Conservation (phyloP, 2,797 vertebrate genomes). For the Dryobates pubescens region DNA sequence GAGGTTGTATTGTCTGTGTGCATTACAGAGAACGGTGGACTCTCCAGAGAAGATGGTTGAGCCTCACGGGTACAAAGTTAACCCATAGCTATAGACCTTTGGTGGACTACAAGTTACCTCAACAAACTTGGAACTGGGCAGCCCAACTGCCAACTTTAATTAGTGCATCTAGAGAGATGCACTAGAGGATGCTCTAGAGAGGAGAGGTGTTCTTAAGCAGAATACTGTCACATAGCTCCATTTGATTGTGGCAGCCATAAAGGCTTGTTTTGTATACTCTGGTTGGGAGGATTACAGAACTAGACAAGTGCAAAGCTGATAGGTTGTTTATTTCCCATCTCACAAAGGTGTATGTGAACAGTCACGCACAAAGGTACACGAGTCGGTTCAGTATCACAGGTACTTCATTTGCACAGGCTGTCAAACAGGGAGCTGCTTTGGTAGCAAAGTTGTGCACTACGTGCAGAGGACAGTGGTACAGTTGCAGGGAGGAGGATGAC, state of each 20-base stretch:
- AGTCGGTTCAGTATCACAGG: background rate
- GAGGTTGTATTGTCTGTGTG: background rate
- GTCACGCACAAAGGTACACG: conserved; percentile 5
- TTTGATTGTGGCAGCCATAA: background rate
- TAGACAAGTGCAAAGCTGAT: background rate
- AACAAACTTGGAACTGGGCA: background rate
- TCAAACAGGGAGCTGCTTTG: conserved; percentile 35
- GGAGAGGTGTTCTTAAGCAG: background rate
- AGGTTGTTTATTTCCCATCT: conserved; percentile 59
- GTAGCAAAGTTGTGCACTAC: background rate
- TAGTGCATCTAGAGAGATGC: too few relatives aligned
- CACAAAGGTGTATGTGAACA: conserved; percentile 7
- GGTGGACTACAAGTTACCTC: background rate
- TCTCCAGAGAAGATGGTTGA: background rate
- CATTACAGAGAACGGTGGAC: background rate
- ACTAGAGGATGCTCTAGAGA: too few relatives aligned
- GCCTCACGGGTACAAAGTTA: background rate
- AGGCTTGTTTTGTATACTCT: background rate
- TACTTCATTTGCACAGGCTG: background rate
- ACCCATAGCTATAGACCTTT: too few relatives aligned
- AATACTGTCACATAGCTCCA: accelerated
- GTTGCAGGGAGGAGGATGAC: background rate
- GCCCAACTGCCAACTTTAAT: background rate
- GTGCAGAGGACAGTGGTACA: background rate
- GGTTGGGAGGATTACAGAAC: background rate